Percentiles rank a stretch among this genome's conserved stretches.
Conservation (phyloP, 2,113 vertebrate species). For the Helogale parvula region DNA sequence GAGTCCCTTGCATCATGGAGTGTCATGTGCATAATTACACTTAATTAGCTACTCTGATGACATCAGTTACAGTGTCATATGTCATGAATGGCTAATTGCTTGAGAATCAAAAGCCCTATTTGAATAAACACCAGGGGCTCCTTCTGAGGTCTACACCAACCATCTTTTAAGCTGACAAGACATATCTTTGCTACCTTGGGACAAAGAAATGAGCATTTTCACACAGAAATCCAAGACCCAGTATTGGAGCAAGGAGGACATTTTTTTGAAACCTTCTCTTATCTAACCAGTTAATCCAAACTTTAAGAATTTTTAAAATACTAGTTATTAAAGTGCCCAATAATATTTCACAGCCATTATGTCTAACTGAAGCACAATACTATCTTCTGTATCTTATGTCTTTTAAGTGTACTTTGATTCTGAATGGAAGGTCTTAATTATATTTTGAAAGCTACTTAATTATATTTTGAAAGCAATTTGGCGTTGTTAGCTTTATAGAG, state of each 20-base stretch:
- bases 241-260: neutral
- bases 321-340: neutral
- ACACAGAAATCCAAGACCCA: neutral
- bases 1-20: conserved; percentile 45
- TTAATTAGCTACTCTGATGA: conserved; percentile 77
- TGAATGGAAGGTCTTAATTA: conserved; percentile 53
- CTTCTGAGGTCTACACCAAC: neutral
- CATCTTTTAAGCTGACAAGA: conserved; percentile 38
- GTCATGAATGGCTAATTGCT: conserved; percentile 75
- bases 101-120: conserved; percentile 60
- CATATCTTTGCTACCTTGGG: neutral
- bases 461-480: conserved; percentile 42
- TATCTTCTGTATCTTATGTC: neutral
- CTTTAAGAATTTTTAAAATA: neutral
- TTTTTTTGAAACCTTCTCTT: neutral
- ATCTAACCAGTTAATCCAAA: neutral
- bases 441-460: conserved; percentile 58
- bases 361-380: neutral
- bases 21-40: conserved; percentile 58
- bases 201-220: conserved; percentile 8
- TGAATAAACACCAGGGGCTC: conserved; percentile 64
- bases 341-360: neutral
- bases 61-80: conserved; percentile 72
- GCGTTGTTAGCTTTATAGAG: neutral
- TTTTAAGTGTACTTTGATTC: conserved; percentile 34